Conservation (phyloP, 2,888 invertebrate species). For the Ichneumon xanthorius region DNA sequence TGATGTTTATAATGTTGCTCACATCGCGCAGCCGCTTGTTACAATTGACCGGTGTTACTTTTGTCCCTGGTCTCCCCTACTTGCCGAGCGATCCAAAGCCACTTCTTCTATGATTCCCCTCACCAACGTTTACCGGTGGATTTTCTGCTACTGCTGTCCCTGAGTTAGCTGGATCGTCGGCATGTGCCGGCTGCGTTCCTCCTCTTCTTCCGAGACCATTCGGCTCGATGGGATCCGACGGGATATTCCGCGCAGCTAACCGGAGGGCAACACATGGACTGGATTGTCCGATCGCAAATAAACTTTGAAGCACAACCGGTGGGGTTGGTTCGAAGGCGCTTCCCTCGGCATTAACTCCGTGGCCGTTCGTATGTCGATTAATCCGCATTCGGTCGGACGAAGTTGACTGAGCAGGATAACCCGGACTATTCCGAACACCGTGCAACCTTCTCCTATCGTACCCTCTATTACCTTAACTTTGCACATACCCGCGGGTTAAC, state of each 20-base stretch:
- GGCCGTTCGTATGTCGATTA: constrained; percentile 75
- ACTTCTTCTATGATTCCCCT: not conserved
- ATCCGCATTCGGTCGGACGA: constrained; percentile 77
- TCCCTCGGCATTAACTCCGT: constrained; percentile 49
- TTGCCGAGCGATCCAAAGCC: not conserved
- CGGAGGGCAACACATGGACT: constrained; percentile 73
- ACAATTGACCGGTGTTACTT: too few species aligned
- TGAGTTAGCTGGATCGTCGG: not conserved
- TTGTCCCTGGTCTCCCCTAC: not conserved
- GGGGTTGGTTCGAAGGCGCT: not conserved
- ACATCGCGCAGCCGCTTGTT: too few species aligned
- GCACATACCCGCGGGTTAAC: constrained; percentile 29
- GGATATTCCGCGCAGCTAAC: constrained; percentile 58
- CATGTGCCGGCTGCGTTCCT: not conserved
- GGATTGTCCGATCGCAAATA: constrained; percentile 74
- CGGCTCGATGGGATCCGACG: constrained; percentile 32
- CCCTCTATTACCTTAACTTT: constrained; percentile 45
- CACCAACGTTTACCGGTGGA: not conserved
- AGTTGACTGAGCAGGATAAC: constrained; percentile 74
- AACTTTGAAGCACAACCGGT: constrained; percentile 71
- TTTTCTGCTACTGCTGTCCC: not conserved
- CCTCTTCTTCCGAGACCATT: constrained; percentile 7
- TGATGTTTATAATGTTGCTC: too few species aligned
- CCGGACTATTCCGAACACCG: constrained; percentile 45
- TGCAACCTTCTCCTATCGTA: constrained; percentile 28